Percentiles rank a stretch among this genome's conserved stretches.
phyloP scores from a whole-genome alignment of 2,113 vertebrate species.

The Speoplatyrhinus poulsoni region DNA sequence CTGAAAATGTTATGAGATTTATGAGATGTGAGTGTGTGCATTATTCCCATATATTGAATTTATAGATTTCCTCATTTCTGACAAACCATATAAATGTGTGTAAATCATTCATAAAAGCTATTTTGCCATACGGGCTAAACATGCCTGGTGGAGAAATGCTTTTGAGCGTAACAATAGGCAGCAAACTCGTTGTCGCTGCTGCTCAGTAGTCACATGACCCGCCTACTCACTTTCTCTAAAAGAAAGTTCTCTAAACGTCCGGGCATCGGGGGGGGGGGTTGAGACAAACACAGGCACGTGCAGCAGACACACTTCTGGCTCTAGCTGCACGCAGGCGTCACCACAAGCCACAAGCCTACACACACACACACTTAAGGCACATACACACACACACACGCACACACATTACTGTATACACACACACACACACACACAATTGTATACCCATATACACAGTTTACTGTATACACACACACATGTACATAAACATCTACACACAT shows the following conservation, averaged over 20 bases:
- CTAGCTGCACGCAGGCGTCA: conserved; percentile 68
- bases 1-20: too few relatives aligned
- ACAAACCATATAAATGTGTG: neutral
- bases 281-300: conserved; percentile 75
- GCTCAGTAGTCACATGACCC: conserved; percentile 40
- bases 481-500: too few relatives aligned
- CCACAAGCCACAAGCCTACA: conserved; percentile 65
- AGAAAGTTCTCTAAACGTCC: conserved; percentile 41
- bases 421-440: neutral
- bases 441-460: neutral
- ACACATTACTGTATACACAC: neutral
- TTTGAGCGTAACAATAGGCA: conserved; percentile 52
- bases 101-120: too few relatives aligned
- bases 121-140: conserved; percentile 2
- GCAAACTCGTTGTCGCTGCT: conserved; percentile 38
- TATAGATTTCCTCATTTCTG: too few relatives aligned
- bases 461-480: neutral
- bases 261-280: too few relatives aligned
- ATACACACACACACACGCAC: neutral
- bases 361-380: neutral
- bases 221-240: conserved; percentile 54
- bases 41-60: too few relatives aligned
- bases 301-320: conserved; percentile 66
- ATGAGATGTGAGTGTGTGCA: too few relatives aligned
- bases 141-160: neutral